Percentiles rank a stretch among this genome's conserved stretches.
Conservation (phyloP, 2,888 invertebrate genomes). For the Seladonia tumulorum region DNA sequence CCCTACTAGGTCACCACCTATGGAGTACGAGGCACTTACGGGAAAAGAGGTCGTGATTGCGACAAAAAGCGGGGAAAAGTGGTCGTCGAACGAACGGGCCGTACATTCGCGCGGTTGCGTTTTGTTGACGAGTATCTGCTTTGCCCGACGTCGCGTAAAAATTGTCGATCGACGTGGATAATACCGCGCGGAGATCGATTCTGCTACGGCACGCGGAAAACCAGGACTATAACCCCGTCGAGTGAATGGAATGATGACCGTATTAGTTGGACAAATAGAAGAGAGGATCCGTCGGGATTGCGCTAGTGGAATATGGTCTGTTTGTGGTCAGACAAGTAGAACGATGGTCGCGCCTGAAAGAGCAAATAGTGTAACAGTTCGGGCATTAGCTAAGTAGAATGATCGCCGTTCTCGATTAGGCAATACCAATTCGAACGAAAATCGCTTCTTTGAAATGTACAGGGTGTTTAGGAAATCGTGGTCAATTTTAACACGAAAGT, state of each 20-base stretch:
- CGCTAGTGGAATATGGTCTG: neutral
- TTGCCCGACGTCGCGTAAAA: constrained; percentile 19
- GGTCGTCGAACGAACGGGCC: constrained; percentile 24
- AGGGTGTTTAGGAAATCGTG: no score
- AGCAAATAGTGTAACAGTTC: neutral
- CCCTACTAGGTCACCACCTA: constrained; percentile 18
- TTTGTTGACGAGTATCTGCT: constrained; percentile 11
- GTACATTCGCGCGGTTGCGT: neutral
- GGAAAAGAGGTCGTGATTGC: constrained; percentile 19
- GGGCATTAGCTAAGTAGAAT: neutral
- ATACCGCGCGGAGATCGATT: neutral
- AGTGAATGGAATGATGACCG: neutral
- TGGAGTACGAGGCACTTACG: constrained; percentile 43
- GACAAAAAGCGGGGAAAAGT: constrained; percentile 17
- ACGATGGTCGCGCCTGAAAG: neutral
- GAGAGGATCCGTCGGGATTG: neutral
- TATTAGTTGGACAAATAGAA: neutral
- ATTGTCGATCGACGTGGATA: constrained; percentile 6
- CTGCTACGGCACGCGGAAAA: neutral
- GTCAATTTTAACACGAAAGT: no score
- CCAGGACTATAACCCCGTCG: neutral
- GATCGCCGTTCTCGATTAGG: neutral
- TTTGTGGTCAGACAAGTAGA: neutral
- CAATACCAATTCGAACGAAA: neutral
- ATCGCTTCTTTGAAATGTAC: neutral